Base-by-base conservation (phyloP, 2,113 vertebrate species). In the Leucopsar rothschildi region DNA sequence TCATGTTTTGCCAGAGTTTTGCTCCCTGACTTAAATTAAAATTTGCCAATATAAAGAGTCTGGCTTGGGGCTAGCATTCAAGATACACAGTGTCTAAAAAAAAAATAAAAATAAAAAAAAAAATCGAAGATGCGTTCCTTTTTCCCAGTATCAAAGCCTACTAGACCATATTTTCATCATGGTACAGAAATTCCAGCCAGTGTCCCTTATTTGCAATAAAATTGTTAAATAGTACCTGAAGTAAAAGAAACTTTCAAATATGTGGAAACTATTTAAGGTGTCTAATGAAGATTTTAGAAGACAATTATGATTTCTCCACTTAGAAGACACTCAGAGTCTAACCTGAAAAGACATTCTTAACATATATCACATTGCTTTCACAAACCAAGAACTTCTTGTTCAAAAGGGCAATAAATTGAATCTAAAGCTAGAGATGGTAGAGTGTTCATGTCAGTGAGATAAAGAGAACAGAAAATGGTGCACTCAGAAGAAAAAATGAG, bases 21-120 rank as follows among this genome's bases (percentile, higher is more conserved):
- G 59, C 86, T 73, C 63, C 52, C 40, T 45, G 55, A 80, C 29
- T 95, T 91, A 94, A 92, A 93, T 70, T 56, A 82, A 83, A 93
- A 96, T 71, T 71, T 35, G 22, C 18, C 91, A 87, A 85, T 71
- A 82, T 44, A 81, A 94, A 80, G 60, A 89, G 52, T 80, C 66
- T 95, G 12, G 57, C 61, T 92, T 81, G 49, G 17, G 50, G 77
- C 50, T 85, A 89, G 42, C 56, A 77, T 61, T 25, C 5, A 93
- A 92, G 47, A 95, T 9, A 83, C 63, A 83, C 10, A 44, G 9
- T 23, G 39, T 27, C 18, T 60, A 0, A 63, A 4, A n/a, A 65
- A 56, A 25, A 29, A 56, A 50, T 20, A 17, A 40, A 12, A 31
- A 39, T 10, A 39, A 39, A 17, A 40, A 12, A 12, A 1, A 17